Percentiles rank a stretch among this genome's conserved stretches.
phyloP scores from a whole-genome alignment of 2,888 invertebrate species.

The Lamellibrachia columna region DNA sequence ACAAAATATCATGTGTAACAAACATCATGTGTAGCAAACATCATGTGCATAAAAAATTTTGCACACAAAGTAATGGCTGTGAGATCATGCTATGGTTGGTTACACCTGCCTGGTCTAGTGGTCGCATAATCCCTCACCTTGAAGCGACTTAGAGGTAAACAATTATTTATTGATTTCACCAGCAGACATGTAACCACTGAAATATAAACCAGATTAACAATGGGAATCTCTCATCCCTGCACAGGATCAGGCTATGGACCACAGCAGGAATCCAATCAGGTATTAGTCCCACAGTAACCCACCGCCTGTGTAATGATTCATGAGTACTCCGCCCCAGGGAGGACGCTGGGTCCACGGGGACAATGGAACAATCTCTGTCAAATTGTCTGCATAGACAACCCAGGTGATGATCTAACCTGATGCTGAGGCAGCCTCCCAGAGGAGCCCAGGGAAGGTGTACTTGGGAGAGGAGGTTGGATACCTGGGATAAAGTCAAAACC shows the following conservation, averaged over 20 bases:
- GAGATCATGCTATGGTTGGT: not conserved
- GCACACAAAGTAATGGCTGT: not conserved
- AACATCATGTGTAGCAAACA: too few relatives aligned
- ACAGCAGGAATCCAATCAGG: not conserved
- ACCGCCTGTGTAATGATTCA: not conserved
- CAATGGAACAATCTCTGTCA: not conserved
- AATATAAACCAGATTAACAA: not conserved
- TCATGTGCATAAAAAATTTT: not conserved
- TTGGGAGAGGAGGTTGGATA: not conserved
- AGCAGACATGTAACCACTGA: not conserved
- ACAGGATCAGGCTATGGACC: not conserved
- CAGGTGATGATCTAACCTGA: not conserved
- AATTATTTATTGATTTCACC: not conserved
- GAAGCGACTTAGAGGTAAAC: not conserved
- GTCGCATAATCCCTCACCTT: not conserved
- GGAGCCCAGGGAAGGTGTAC: not conserved
- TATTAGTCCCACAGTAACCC: not conserved
- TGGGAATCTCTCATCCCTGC: not conserved
- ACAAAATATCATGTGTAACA: too few relatives aligned
- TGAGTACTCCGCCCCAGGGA: not conserved
- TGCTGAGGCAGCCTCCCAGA: not conserved
- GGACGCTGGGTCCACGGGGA: not conserved
- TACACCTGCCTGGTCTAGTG: not conserved
- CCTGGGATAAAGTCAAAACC: too few relatives aligned
- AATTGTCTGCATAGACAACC: not conserved